A percentile compares a stretch with the other conserved stretches of the same genome.
Evolutionary conservation across 1,140 invertebrate species (phyloP).

Genomic region (Colletes latitarsis): DNA sequence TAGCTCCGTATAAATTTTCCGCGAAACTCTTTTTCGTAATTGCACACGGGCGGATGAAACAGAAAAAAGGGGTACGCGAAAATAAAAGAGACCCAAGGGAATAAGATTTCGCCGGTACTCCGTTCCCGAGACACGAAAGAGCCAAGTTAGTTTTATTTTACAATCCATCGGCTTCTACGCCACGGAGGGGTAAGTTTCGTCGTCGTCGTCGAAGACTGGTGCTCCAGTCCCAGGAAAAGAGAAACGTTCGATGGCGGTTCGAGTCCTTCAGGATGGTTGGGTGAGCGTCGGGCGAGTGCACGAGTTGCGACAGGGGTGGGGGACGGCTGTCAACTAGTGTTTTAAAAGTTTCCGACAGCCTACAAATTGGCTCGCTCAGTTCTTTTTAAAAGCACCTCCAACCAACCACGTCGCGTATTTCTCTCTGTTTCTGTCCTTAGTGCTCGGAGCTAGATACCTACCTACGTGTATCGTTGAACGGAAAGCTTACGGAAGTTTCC

Average conservation of each 20-base stretch:
- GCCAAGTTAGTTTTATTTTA: conserved; percentile 82
- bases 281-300: conserved; percentile 56
- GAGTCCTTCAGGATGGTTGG: conserved; percentile 72
- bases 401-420: conserved; percentile 76
- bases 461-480: conserved; percentile 59
- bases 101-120: conserved; percentile 78
- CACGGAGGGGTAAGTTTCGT: conserved; percentile 67
- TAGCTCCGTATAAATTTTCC: not conserved
- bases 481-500: conserved; percentile 46
- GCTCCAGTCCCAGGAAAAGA: conserved; percentile 32
- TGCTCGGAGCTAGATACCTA: conserved; percentile 11
- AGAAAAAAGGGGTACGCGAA: conserved; percentile 57
- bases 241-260: conserved; percentile 36
- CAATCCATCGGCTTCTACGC: conserved; percentile 78
- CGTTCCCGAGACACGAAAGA: conserved; percentile 75
- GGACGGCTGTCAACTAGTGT: conserved; percentile 81
- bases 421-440: conserved; percentile 46
- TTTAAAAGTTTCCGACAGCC: conserved; percentile 82
- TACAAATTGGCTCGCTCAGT: conserved; percentile 82
- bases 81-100: conserved; percentile 75
- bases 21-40: conserved; percentile 25
- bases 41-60: conserved; percentile 9
- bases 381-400: conserved; percentile 81
- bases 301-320: conserved; percentile 56
- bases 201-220: conserved; percentile 49